Evolutionary conservation across 2,797 vertebrate species (phyloP), one percentile per base, ranked within the genome.

Genomic region (Phalloptychus januarius): DNA sequence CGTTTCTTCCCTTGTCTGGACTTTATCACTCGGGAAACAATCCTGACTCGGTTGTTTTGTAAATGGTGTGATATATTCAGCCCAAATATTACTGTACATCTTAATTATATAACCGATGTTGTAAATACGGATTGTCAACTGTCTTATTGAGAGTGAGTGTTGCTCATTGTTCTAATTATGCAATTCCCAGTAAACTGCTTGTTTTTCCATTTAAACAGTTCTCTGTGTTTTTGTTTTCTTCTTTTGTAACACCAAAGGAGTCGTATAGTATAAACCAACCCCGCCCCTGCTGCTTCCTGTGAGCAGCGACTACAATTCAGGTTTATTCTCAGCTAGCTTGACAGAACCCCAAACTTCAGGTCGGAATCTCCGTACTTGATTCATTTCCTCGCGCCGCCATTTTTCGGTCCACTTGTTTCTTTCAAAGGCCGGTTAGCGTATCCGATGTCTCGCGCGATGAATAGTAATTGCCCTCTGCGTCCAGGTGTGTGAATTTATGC

Each of bases 71-170:
- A 83, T 84, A 86, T 87, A 83, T 85, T 89, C 82, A 86, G 86
- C 81, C 82, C 80, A 74, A 91, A 91, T 87, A 87, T 91, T 90
- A 83, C 88, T 95, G 95, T 95, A 94, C 91, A 94, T 94, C 88
- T 91, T 16, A 82, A 93, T 85, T 94, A 28, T 94, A 28, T 44
- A 90, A 91, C 86, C 82, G 79, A 76, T 89, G 82, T 87, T 96
- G 95, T 95, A 96, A 93, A 96, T 95, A 95, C 91, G 86, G 94
- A 89, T 86, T 93, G 89, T 93, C 81, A 95, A 87, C 91, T 80
- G 89, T 91, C 80, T 75, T 77, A 87, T 67, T 89, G 86, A 87
- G 83, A 79, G 81, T 88, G 87, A 88, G 72, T 90, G 83, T 92
- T 91, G 91, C 92, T 94, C 91, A 89, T 95, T 95, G 94, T 91